Evolutionary conservation across 1,140 invertebrate genomes (phyloP).

Genomic region (Fopius arisanus): DNA sequence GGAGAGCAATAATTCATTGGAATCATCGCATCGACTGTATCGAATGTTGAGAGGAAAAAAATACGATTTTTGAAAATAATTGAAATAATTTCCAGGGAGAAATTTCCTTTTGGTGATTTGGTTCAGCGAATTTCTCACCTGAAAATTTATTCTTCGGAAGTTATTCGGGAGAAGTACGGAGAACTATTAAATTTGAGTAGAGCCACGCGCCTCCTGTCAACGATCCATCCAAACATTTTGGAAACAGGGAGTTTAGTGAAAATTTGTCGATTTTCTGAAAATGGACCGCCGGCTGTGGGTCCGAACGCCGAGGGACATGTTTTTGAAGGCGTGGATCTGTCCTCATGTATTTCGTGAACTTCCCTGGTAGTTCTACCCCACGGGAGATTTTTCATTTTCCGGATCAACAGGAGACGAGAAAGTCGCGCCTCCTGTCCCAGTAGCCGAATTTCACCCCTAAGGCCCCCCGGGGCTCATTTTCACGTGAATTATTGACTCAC

Average conservation of each 20-base stretch:
- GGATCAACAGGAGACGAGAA: background rate
- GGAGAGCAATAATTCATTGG: too few relatives aligned
- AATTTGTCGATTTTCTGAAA: background rate
- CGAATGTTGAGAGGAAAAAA: too few relatives aligned
- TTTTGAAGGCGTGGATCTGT: background rate
- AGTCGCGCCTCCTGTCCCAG: background rate
- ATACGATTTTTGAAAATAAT: too few relatives aligned
- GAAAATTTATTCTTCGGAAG: background rate
- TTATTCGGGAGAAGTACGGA: background rate
- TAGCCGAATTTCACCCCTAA: background rate
- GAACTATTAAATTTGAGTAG: background rate
- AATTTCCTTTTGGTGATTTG: too few relatives aligned
- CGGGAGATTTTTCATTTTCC: background rate
- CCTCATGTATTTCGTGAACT: background rate
- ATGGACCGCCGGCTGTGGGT: background rate
- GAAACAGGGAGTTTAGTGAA: background rate
- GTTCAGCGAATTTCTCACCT: too few relatives aligned
- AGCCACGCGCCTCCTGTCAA: background rate
- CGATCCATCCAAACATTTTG: slow-evolving; percentile 5
- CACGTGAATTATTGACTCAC: slow-evolving; percentile 1
- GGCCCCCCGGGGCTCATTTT: background rate
- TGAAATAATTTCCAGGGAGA: too few relatives aligned
- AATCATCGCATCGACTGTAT: too few relatives aligned
- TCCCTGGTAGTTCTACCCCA: background rate
- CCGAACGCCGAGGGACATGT: background rate